A percentile compares a stretch with the other conserved stretches of the same genome.
Conservation (phyloP, 2,113 vertebrate species). For the Pygoscelis antarcticus region DNA sequence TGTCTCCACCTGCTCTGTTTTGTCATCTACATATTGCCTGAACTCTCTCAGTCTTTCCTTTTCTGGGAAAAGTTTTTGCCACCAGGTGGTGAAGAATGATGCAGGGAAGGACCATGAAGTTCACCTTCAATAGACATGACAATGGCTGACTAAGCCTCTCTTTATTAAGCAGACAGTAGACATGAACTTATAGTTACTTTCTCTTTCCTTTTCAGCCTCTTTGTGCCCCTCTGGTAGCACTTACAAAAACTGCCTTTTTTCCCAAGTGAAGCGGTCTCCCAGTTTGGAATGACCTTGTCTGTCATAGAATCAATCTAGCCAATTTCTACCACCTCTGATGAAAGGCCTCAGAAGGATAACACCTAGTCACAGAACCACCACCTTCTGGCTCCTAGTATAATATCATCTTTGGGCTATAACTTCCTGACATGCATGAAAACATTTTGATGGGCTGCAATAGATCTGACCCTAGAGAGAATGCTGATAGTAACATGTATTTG, state of each 20-base stretch:
- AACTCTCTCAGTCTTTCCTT: not conserved
- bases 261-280: not conserved
- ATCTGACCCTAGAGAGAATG: not conserved
- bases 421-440: not conserved
- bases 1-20: not conserved
- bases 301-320: not conserved
- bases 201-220: not conserved
- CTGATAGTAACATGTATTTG: not conserved
- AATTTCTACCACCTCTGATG: not conserved
- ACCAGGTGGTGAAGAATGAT: not conserved
- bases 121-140: not conserved
- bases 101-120: not conserved
- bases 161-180: not conserved
- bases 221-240: not conserved
- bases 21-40: not conserved
- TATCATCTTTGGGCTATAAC: not conserved
- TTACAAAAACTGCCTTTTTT: not conserved
- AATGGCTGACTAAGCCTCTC: not conserved
- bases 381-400: not conserved
- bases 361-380: not conserved
- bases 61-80: not conserved
- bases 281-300: not conserved
- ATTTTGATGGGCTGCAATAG: not conserved
- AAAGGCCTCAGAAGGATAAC: not conserved
- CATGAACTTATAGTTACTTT: not conserved